Percentiles rank a stretch among this genome's conserved stretches.
Conservation (phyloP, 2,797 vertebrate genomes). For the Darevskia mixta region DNA sequence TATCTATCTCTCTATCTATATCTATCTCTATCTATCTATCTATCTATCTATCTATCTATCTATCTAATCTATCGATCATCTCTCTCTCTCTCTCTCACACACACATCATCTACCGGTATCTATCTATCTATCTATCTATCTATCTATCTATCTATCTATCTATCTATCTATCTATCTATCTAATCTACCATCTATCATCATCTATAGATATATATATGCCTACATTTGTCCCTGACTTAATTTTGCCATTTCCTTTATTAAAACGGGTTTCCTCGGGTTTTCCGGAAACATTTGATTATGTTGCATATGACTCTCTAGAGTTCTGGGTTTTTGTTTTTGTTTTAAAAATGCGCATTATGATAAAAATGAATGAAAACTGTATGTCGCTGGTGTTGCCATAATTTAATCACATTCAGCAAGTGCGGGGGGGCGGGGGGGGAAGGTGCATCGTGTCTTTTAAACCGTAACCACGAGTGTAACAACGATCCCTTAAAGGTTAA, state of each 20-base stretch:
- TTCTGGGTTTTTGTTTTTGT: background rate
- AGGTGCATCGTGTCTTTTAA: background rate
- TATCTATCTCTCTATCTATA: no score
- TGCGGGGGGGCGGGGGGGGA: background rate
- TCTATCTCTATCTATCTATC: no score
- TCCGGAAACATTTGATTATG: background rate
- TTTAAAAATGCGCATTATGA: background rate
- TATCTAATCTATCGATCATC: no score
- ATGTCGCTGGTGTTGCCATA: background rate
- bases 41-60: no score
- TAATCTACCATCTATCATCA: no score
- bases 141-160: no score
- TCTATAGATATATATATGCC: no score
- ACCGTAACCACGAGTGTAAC: constrained; percentile 16
- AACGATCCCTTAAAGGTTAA: constrained; percentile 46
- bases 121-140: no score
- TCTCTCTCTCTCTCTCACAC: no score
- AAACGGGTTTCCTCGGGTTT: background rate
- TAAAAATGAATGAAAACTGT: background rate
- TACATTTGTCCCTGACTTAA: background rate
- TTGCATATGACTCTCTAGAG: background rate
- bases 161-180: no score
- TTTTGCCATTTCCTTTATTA: background rate
- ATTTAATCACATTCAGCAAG: background rate
- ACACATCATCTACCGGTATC: no score